A percentile compares a stretch with the other conserved stretches of the same genome.
phyloP scores from a whole-genome alignment of 2,888 invertebrate genomes.

The Hypomecis atomaria region DNA sequence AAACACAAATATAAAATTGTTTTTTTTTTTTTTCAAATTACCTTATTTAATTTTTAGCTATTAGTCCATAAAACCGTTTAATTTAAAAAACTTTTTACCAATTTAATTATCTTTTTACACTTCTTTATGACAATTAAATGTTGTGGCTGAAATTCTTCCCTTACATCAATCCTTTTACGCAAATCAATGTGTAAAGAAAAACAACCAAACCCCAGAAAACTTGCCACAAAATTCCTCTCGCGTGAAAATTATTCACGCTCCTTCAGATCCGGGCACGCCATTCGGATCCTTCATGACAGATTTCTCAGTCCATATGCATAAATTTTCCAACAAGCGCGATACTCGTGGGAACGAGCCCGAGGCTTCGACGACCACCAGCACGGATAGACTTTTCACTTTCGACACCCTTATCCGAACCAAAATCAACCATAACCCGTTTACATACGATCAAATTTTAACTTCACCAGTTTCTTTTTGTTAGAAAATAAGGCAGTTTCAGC shows the following conservation, averaged over 20 bases:
- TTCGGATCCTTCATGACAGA: conserved; percentile 81
- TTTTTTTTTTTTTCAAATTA: no score
- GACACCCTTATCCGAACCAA: conserved; percentile 47
- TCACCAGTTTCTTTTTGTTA: conserved; percentile 48
- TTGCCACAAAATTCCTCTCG: conserved; percentile 39
- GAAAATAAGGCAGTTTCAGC: conserved; percentile 78
- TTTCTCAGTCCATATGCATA: conserved; percentile 83
- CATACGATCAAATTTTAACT: conserved; percentile 44
- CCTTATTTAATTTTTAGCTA: no score
- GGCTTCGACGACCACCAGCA: conserved; percentile 79
- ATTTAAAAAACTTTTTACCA: no score
- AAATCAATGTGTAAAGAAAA: not conserved
- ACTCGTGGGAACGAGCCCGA: conserved; percentile 80
- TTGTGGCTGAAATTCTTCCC: no score
- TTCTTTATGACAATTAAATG: no score
- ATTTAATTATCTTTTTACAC: no score
- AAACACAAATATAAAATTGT: no score
- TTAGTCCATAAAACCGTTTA: no score
- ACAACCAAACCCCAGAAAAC: conserved; percentile 18
- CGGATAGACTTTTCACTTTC: conserved; percentile 80
- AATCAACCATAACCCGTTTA: conserved; percentile 48
- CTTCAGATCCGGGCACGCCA: conserved; percentile 76
- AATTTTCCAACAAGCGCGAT: conserved; percentile 79
- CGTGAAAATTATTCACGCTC: conserved; percentile 80
- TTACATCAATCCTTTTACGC: no score